A percentile compares a stretch with the other conserved stretches of the same genome.
Evolutionary conservation across 2,888 invertebrate species (phyloP).

Genomic region (Sthenelais limicola): DNA sequence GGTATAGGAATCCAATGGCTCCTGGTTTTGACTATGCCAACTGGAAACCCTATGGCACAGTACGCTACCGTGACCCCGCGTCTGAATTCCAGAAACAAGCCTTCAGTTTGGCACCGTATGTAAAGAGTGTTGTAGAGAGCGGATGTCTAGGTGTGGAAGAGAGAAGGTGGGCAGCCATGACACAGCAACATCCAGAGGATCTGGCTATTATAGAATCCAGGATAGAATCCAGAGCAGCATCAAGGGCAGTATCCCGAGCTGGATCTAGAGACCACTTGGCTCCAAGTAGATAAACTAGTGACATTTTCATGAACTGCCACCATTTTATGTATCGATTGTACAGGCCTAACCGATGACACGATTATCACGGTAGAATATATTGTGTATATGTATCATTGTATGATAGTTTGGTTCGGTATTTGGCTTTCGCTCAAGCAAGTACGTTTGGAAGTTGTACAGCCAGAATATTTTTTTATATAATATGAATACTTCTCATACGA

Average conservation of each 20-base stretch:
- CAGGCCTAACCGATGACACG: too few species aligned
- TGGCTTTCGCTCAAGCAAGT: too few species aligned
- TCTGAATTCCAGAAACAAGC: conserved; percentile 46
- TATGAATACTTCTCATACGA: too few species aligned
- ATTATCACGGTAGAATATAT: too few species aligned
- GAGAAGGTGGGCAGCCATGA: conserved; percentile 49
- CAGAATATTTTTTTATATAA: too few species aligned
- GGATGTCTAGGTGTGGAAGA: conserved; percentile 50
- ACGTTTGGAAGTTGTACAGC: too few species aligned
- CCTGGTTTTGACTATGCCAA: conserved; percentile 52
- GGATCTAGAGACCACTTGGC: too few species aligned
- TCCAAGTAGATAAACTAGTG: too few species aligned
- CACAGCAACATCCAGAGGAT: conserved; percentile 43
- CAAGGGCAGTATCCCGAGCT: conserved; percentile 16
- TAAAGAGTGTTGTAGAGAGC: conserved; percentile 44
- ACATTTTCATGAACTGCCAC: too few species aligned
- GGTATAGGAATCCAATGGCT: conserved; percentile 42
- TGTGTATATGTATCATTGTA: too few species aligned
- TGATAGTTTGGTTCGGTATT: too few species aligned
- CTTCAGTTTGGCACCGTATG: conserved; percentile 47
- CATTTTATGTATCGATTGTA: too few species aligned
- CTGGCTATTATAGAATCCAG: conserved; percentile 11
- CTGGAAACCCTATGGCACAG: conserved; percentile 51
- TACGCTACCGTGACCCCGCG: conserved; percentile 45
- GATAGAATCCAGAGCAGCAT: neutral